Base-by-base conservation (phyloP, 2,888 invertebrate species). In the Ectobius pallidus region DNA sequence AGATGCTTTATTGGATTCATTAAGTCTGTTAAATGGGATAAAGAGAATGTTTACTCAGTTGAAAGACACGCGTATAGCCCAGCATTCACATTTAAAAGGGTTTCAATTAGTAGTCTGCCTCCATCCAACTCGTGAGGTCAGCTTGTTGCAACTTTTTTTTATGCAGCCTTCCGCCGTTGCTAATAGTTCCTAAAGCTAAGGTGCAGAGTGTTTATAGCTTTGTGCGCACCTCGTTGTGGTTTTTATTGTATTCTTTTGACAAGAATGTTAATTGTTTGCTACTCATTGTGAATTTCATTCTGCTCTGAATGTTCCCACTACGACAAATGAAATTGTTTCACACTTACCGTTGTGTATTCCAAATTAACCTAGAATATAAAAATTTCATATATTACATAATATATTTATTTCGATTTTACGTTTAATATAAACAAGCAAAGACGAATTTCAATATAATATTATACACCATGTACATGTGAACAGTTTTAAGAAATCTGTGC, bases 1-100 rank as follows among this genome's bases (percentile, higher is more conserved):
- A 65, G 46, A 65, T 65, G 65, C 46, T 65, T 65, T 65, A 65
- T 65, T 65, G 46, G 65, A 65, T 65, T 65, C 65, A 65, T 65
- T 65, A 65, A 46, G 65, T 65, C 46, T 27, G 46, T 65, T 65
- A 65, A 65, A 65, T 65, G 65, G 65, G 65, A 65, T 65, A 65
- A 65, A 65, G 65, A 44, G 65, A 65, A 65, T 65, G 65, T 65
- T 65, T 65, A 65, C 46, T 65, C 65, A 65, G 65, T 25, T 58
- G 46, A 65, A 65, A 65, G 65, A 58, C 58, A 58, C 32, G 32
- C 58, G 32, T 30, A 30, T 30, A 32, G 11, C 27, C n/a, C n/a
- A n/a, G 32, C 58, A 58, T 58, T 58, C 58, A 32, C 32, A 11
- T 58, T 58, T 58, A 58, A 58, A 58, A 58, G 32, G 58, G 32